These are phyloP conservation scores for Drosophila conformis DNA, from an alignment of 2,888 invertebrate species.

Conservation along the genomic window DNA sequence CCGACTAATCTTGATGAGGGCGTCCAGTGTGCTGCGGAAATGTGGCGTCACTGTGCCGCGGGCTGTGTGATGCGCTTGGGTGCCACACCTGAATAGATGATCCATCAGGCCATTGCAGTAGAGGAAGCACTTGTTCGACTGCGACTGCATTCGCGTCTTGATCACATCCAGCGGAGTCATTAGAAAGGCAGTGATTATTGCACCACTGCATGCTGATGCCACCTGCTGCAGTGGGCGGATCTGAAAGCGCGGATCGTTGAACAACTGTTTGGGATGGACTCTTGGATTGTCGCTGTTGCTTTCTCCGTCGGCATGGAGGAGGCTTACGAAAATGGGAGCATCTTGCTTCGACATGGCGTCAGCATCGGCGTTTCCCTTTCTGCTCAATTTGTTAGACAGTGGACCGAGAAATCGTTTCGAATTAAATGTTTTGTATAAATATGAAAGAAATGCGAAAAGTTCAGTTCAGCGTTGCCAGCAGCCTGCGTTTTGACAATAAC, in stretches of 20 bases:
- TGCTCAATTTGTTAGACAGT: conserved; percentile 15
- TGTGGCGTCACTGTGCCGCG: conserved; percentile 84
- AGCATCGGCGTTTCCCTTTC: conserved; percentile 8
- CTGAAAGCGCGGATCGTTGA: conserved; percentile 91
- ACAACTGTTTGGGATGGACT: conserved; percentile 24
- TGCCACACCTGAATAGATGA: conserved; percentile 95
- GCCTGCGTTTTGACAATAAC: conserved; percentile 9
- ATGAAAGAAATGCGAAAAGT: background rate
- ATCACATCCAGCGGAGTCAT: conserved; percentile 99
- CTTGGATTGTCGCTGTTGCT: background rate
- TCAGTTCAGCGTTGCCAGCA: conserved; percentile 33
- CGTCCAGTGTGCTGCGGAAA: conserved; percentile 95
- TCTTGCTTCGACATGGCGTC: conserved; percentile 47
- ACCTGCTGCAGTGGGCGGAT: conserved; percentile 85
- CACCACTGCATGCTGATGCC: conserved; percentile 88
- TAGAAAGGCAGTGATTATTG: conserved; percentile 93
- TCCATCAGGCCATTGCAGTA: conserved; percentile 99
- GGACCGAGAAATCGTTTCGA: conserved; percentile 11
- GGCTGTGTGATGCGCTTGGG: conserved; percentile 62
- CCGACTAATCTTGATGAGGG: conserved; percentile 95
- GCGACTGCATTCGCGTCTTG: conserved; percentile 97
- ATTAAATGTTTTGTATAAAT: conserved; percentile 10
- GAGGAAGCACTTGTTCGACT: conserved; percentile 94
- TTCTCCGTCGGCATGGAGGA: background rate
- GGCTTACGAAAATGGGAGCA: background rate